Conservation (phyloP, 2,797 vertebrate genomes). For the Pelodytes ibericus region DNA sequence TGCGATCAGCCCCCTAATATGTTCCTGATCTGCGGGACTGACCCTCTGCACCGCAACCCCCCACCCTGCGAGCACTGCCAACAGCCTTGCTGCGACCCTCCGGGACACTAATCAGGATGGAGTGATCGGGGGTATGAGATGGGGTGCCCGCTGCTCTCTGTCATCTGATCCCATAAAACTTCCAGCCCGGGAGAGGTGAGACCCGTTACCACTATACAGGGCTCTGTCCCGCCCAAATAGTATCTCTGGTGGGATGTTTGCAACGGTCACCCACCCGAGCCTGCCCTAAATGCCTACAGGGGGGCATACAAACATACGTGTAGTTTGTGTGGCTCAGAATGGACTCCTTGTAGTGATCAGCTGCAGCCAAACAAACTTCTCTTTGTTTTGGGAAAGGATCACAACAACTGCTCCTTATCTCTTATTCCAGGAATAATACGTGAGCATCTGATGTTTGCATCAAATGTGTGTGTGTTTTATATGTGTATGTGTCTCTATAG, state of each 20-base stretch:
- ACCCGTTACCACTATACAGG: too few species aligned
- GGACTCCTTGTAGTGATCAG: too few species aligned
- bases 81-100: neutral
- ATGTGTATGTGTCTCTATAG: too few species aligned
- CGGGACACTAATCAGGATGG: too few species aligned
- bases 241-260: neutral
- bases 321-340: too few species aligned
- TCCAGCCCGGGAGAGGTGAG: conserved; percentile 24
- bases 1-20: conserved; percentile 1
- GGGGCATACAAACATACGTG: neutral
- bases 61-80: neutral
- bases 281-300: neutral
- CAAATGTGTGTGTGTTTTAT: too few species aligned
- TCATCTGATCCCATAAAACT: conserved; percentile 18
- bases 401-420: too few species aligned
- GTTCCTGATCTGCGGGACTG: neutral
- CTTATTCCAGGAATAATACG: too few species aligned
- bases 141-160: neutral
- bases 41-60: neutral
- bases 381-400: too few species aligned
- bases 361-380: neutral
- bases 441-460: too few species aligned
- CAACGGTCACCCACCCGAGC: neutral
- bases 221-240: conserved; percentile 20
- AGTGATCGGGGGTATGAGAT: neutral